These are phyloP conservation scores for Hemicentrotus pulcherrimus DNA, from an alignment of 35 echinoderm and acorn worm genomes.

Conservation along the genomic window DNA sequence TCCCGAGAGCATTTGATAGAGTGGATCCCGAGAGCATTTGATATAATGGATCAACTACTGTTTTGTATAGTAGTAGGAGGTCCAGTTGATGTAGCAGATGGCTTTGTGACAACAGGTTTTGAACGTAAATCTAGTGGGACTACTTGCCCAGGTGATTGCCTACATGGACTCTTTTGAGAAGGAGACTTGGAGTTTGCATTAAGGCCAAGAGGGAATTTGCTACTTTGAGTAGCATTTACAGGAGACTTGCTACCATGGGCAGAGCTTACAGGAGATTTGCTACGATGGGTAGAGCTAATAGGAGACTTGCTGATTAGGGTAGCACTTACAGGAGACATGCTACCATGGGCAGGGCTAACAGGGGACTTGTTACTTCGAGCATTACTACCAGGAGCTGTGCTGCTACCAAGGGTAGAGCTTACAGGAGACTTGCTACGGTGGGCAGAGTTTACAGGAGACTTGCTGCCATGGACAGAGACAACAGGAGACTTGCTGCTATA, in stretches of 20 bases:
- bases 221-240: background rate
- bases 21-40: no score
- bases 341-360: background rate
- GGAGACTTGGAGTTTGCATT: background rate
- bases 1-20: background rate
- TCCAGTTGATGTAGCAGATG: background rate
- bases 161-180: background rate
- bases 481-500: background rate
- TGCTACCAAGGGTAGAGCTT: background rate
- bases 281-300: background rate
- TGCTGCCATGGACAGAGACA: background rate
- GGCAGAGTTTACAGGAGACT: background rate
- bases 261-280: background rate
- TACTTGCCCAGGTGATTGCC: slow-evolving; percentile 13
- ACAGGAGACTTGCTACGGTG: background rate
- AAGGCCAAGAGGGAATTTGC: background rate
- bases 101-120: background rate
- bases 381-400: background rate
- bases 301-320: background rate
- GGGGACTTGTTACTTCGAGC: background rate
- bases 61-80: background rate
- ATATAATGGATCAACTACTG: slow-evolving; percentile 9
- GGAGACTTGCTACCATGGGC: background rate
- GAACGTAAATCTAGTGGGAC: background rate
- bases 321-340: background rate